These are phyloP conservation scores for Osedax frankpressi DNA, from an alignment of 2,888 invertebrate genomes.

Conservation along the genomic window DNA sequence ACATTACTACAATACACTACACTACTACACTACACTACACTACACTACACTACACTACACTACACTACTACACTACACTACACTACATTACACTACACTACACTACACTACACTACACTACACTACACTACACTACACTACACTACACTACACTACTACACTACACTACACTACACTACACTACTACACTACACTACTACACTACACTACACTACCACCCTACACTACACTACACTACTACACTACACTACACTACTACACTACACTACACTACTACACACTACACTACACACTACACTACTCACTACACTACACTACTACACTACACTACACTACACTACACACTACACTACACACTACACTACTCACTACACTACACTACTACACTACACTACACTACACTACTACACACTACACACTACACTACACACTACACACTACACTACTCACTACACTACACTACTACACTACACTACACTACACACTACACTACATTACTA, in stretches of 20 bases:
- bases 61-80: neutral
- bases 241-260: no score
- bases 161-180: no score
- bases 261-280: no score
- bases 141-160: neutral
- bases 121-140: neutral
- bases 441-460: no score
- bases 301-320: no score
- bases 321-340: neutral
- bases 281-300: no score
- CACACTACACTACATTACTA: no score
- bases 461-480: no score
- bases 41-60: neutral
- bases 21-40: slow-evolving; percentile 15
- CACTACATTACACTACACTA: slow-evolving; percentile 17
- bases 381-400: slow-evolving; percentile 1
- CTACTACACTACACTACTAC: no score
- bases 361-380: slow-evolving; percentile 10
- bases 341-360: no score
- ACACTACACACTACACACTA: neutral
- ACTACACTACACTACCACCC: no score
- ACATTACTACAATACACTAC: slow-evolving; percentile 20
- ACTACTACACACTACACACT: neutral
- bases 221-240: no score
- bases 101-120: slow-evolving; percentile 18